Conservation (phyloP, 1,140 invertebrate genomes). For the Leguminivora glycinivorella region DNA sequence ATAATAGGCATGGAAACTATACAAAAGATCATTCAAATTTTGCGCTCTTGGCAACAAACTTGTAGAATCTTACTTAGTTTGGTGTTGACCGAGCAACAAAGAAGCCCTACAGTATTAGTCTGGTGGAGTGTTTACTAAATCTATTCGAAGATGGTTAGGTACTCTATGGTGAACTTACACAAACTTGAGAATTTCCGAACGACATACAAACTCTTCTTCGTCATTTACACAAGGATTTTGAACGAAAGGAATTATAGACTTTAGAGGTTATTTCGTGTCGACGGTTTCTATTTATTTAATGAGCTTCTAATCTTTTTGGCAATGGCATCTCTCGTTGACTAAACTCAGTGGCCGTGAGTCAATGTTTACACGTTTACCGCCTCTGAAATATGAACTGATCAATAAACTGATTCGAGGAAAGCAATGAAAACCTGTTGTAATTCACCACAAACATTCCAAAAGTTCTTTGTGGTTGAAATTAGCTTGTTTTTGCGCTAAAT, state of each 20-base stretch:
- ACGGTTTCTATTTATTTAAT: slow-evolving; percentile 5
- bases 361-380: slow-evolving; percentile 4
- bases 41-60: not conserved
- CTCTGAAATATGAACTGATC: slow-evolving; percentile 7
- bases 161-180: not conserved
- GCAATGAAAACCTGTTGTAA: slow-evolving; percentile 17
- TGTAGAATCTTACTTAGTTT: not conserved
- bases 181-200: not conserved
- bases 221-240: slow-evolving; percentile 2
- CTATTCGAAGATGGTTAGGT: not conserved
- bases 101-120: not conserved
- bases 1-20: not conserved
- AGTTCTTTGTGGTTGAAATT: not conserved
- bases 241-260: not conserved
- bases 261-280: not conserved
- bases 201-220: not conserved
- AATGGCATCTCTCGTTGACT: slow-evolving; percentile 11
- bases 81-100: not conserved
- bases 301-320: slow-evolving; percentile 27
- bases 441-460: slow-evolving; percentile 6
- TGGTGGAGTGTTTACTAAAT: not conserved
- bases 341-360: not conserved
- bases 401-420: slow-evolving; percentile 22
- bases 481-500: not conserved
- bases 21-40: not conserved